Conservation (phyloP, 1,140 invertebrate species). For the Saccostrea glomerata region DNA sequence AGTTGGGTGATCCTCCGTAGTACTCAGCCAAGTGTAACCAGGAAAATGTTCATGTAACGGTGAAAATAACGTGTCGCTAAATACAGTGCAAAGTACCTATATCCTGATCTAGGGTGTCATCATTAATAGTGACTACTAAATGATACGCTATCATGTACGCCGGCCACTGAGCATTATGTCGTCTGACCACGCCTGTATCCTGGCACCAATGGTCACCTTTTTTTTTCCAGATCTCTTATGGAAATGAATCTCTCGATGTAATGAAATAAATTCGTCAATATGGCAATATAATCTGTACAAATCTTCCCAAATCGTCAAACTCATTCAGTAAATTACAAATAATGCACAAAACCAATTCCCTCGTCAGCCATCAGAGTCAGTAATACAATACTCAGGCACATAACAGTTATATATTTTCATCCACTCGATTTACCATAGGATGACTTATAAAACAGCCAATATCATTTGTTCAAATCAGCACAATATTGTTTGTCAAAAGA, state of each 20-base stretch:
- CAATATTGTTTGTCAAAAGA: background rate
- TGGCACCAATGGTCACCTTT: background rate
- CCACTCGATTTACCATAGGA: background rate
- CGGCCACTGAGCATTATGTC: background rate
- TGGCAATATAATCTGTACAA: background rate
- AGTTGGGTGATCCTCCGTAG: background rate
- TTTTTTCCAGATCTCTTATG: background rate
- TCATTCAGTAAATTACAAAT: background rate
- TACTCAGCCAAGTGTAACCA: background rate
- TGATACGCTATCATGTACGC: too few species aligned
- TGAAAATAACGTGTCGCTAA: background rate
- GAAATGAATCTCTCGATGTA: conserved; percentile 8
- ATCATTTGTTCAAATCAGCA: background rate
- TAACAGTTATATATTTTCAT: background rate
- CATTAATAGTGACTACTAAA: background rate
- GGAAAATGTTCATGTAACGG: background rate
- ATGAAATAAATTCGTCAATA: background rate
- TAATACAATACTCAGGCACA: background rate
- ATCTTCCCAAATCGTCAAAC: background rate
- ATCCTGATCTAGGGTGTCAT: background rate
- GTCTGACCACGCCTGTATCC: background rate
- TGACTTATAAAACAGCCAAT: background rate
- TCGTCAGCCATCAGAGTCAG: background rate
- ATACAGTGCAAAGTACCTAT: background rate
- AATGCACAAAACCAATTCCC: conserved; percentile 33